These are phyloP conservation scores for Vandiemenella viatica DNA, from an alignment of 2,888 invertebrate species.

Conservation along the genomic window DNA sequence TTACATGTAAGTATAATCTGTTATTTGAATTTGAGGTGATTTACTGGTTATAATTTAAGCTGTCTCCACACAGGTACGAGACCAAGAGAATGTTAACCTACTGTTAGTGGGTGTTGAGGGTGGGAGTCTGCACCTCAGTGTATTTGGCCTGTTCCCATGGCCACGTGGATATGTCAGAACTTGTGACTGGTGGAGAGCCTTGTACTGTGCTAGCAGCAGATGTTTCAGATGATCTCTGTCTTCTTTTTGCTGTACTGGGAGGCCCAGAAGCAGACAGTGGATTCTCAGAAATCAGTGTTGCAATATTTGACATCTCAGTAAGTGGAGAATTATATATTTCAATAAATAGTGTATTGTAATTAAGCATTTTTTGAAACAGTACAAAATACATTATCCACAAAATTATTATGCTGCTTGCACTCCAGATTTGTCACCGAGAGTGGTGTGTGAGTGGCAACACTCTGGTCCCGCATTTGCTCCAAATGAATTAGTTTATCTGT, in stretches of 20 bases:
- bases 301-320: not conserved
- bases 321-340: too few species aligned
- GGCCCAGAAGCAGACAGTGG: constrained; percentile 1
- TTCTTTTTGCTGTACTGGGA: constrained; percentile 41
- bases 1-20: too few species aligned
- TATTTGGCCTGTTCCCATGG: constrained; percentile 77
- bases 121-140: constrained; percentile 56
- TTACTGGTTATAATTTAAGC: too few species aligned
- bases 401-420: too few species aligned
- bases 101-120: constrained; percentile 62
- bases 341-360: too few species aligned
- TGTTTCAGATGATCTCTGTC: constrained; percentile 53
- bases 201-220: constrained; percentile 48
- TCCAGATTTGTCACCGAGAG: too few species aligned
- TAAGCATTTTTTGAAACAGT: too few species aligned
- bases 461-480: too few species aligned
- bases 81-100: constrained; percentile 51
- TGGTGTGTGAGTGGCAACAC: too few species aligned
- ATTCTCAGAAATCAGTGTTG: not conserved
- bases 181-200: constrained; percentile 4
- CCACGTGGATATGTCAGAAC: constrained; percentile 38
- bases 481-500: too few species aligned
- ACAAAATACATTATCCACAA: too few species aligned
- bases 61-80: constrained; percentile 39
- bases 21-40: too few species aligned